Conservation (phyloP, 2,113 vertebrate species). For the Prinia subflava region DNA sequence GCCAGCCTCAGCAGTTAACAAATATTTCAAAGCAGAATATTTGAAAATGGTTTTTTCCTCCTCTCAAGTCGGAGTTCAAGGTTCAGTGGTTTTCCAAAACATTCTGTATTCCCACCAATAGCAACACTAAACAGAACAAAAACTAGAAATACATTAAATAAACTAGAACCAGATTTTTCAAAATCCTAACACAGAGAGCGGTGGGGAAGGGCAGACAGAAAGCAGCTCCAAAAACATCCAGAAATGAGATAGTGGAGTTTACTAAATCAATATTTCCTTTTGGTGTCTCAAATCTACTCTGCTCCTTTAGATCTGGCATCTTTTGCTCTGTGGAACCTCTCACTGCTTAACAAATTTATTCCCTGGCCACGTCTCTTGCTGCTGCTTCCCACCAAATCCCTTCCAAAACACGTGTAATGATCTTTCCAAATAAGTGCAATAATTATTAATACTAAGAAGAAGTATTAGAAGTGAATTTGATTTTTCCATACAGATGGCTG, state of each 20-base stretch:
- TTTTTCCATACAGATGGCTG: not conserved
- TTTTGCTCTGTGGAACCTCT: not conserved
- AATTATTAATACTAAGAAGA: not conserved
- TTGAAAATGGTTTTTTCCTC: constrained; percentile 17
- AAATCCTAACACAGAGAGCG: not conserved
- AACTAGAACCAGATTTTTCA: constrained; percentile 39
- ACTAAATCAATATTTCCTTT: constrained; percentile 40
- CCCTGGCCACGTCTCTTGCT: not conserved
- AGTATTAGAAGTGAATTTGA: not conserved
- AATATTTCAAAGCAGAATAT: constrained; percentile 18
- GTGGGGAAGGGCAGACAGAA: constrained; percentile 6
- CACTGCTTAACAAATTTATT: not conserved
- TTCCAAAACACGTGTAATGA: not conserved
- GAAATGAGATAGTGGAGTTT: constrained; percentile 12
- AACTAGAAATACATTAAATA: constrained; percentile 15
- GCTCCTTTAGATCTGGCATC: not conserved
- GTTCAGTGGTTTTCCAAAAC: constrained; percentile 47
- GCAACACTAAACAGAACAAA: not conserved
- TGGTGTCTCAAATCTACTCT: not conserved
- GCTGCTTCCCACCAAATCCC: not conserved
- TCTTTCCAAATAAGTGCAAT: not conserved
- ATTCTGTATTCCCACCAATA: not conserved
- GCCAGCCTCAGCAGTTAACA: not conserved
- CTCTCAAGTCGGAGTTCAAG: constrained; percentile 6
- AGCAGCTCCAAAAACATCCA: constrained; percentile 31